Evolutionary conservation across 2,797 vertebrate species (phyloP), one percentile per base, ranked within the genome.

Genomic region (Ptychadena robeensis): DNA sequence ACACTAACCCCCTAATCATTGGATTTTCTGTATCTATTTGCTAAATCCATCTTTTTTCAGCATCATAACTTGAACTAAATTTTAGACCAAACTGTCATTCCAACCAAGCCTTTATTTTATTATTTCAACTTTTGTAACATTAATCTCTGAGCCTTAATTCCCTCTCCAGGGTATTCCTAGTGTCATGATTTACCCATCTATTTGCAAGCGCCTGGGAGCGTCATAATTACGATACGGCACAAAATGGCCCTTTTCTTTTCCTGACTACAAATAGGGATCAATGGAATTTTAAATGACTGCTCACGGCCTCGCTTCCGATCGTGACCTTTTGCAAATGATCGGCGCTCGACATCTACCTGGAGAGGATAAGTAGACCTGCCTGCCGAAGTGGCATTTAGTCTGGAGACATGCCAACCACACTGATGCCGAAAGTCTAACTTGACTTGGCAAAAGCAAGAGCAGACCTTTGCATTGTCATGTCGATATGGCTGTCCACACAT

Each of bases 271-370:
- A 93, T 92, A 89, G 90, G 93, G 93, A 94, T 94, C 92, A 93
- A 96, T 96, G 90, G 94, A 95, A 94, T 94, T 95, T 95, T 93
- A 95, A 95, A 95, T 93, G 91, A 93, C 89, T 77, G 93, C 94
- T 93, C 80, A 90, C 35, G 93, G 95, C 93, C 94, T 93, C 87
- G 91, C 92, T 95, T 89, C 94, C 90, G 89, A 93, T 93, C 88
- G 87, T 97, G 96, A 97, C 97, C 96, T 98, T 98, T 61, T 98
- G 94, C 94, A 96, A 95, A 96, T 96, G 95, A 96, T 96, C 94
- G 94, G 91, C 91, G 91, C 91, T 93, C 93, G 90, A 93, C 89
- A 89, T 89, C 90, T 93, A 90, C 93, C 93, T 93, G 86, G 90
- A 96, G 96, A 84, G 94, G 96, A 93, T 92, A 94, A 88, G 87